Evolutionary conservation across 2,113 vertebrate species (phyloP).

Genomic region (Passer domesticus): DNA sequence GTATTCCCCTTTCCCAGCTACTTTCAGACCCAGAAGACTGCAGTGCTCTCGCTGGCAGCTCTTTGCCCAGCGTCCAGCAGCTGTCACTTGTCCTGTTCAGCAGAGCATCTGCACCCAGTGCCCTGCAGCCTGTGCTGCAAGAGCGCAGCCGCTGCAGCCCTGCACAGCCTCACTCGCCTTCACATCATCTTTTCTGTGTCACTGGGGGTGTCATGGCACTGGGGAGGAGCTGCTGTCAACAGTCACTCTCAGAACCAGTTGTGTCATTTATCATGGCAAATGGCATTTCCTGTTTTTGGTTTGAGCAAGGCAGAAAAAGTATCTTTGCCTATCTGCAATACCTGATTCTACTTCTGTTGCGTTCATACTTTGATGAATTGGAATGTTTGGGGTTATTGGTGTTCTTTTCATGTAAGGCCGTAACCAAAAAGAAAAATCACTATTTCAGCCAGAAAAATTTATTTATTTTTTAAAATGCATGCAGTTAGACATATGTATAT

Average conservation of each 20-base stretch:
- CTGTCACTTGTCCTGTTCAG: background rate
- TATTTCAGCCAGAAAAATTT: background rate
- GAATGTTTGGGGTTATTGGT: background rate
- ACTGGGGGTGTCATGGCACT: background rate
- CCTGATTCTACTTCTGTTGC: background rate
- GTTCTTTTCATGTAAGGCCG: background rate
- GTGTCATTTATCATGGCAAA: conserved; percentile 52
- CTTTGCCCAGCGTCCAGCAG: conserved; percentile 43
- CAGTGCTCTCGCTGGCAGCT: conserved; percentile 3
- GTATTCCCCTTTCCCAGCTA: conserved; percentile 37
- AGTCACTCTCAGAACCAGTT: conserved; percentile 3
- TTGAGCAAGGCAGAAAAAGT: background rate
- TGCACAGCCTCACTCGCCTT: background rate
- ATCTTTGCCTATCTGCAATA: background rate
- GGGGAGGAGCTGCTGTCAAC: conserved; percentile 50
- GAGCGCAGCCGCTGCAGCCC: background rate
- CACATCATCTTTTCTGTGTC: conserved; percentile 26
- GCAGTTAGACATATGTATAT: background rate
- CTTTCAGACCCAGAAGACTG: conserved; percentile 22
- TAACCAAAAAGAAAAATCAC: background rate
- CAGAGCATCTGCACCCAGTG: background rate
- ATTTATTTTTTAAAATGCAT: background rate
- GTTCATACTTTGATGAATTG: background rate
- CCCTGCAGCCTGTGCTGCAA: background rate
- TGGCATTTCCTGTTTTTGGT: conserved; percentile 22